These are phyloP conservation scores for Dryobotodes eremita DNA, from an alignment of 2,888 invertebrate genomes.

Conservation along the genomic window DNA sequence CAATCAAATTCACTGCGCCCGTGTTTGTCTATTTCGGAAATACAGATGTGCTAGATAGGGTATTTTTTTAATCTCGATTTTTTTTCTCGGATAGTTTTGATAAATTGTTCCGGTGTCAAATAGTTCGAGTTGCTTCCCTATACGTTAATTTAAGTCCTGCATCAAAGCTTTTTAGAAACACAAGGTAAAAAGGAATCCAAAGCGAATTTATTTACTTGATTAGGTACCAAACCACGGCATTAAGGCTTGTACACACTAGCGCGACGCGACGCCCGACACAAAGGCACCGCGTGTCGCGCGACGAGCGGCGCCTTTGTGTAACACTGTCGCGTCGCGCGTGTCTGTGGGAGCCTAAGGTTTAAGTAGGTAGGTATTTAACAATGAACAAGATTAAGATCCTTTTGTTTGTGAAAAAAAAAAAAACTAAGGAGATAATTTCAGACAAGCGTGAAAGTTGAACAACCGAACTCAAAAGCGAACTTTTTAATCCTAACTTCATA, in stretches of 20 bases:
- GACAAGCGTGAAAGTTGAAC: conserved; percentile 15
- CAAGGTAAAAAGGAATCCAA: conserved; percentile 11
- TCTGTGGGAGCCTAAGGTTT: too few relatives aligned
- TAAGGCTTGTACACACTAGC: too few relatives aligned
- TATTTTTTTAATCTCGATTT: background rate
- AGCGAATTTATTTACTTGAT: conserved; percentile 16
- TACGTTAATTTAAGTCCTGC: background rate
- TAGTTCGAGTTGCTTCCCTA: background rate
- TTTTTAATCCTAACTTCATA: too few relatives aligned
- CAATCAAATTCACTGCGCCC: conserved; percentile 66
- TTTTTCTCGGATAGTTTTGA: background rate
- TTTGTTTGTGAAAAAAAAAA: conserved; percentile 11
- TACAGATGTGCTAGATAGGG: conserved; percentile 39
- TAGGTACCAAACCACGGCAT: conserved; percentile 23
- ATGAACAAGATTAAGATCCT: conserved; percentile 16
- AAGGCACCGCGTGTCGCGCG: too few relatives aligned
- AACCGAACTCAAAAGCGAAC: background rate
- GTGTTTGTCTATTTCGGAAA: conserved; percentile 48
- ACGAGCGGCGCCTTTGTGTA: too few relatives aligned
- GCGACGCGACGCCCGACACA: too few relatives aligned
- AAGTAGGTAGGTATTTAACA: conserved; percentile 3
- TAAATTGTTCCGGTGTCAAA: background rate
- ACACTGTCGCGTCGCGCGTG: too few relatives aligned
- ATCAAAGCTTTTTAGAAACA: background rate
- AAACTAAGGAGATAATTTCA: conserved; percentile 2